phyloP scores from a whole-genome alignment of 2,797 vertebrate species.

The Mico argentatus region DNA sequence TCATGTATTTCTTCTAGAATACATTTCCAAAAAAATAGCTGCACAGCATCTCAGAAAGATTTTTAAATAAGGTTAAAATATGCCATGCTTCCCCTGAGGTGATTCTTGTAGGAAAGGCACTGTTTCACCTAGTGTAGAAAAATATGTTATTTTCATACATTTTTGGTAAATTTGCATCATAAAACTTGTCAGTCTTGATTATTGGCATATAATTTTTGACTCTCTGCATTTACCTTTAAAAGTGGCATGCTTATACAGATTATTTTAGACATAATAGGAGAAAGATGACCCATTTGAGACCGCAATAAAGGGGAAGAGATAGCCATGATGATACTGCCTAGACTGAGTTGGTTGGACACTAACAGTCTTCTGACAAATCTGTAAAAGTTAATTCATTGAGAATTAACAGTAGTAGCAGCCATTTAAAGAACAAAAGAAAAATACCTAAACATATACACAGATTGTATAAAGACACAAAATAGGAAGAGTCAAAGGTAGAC shows the following conservation, averaged over 20 bases:
- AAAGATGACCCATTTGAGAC: neutral
- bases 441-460: neutral
- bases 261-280: neutral
- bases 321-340: neutral
- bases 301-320: rapidly evolving
- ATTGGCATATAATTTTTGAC: neutral
- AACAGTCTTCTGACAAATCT: neutral
- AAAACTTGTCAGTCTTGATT: neutral
- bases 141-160: neutral
- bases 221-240: neutral
- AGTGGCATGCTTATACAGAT: no score
- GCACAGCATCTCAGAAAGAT: neutral
- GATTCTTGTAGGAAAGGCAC: neutral
- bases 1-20: neutral
- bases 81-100: neutral
- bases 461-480: neutral
- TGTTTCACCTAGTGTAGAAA: neutral
- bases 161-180: neutral
- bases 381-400: neutral
- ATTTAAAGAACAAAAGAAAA: neutral
- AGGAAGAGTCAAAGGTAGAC: neutral
- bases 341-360: neutral
- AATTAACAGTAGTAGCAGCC: neutral
- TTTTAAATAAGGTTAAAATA: neutral
- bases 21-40: conserved; percentile 47